Percentiles rank a stretch among this genome's conserved stretches.
Evolutionary conservation across 2,113 vertebrate genomes (phyloP).

Genomic region (Ciconia maguari): DNA sequence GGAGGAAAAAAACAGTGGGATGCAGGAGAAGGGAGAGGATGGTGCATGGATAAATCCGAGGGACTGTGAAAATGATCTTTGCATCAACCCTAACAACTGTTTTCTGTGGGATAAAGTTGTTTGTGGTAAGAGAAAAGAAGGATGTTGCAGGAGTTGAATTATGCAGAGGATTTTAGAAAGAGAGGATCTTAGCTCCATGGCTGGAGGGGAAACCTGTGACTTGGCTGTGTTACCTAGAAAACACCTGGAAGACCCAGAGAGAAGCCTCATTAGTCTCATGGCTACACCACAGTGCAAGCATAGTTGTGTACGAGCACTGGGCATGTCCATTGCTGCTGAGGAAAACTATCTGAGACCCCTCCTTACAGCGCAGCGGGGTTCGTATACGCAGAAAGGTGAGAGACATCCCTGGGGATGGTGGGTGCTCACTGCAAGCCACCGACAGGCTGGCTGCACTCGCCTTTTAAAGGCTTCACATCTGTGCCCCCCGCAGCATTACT

Average conservation of each 20-base stretch:
- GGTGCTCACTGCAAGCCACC: neutral
- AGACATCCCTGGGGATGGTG: neutral
- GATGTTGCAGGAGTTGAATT: neutral
- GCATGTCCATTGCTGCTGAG: neutral
- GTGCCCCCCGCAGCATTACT: neutral
- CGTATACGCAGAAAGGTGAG: neutral
- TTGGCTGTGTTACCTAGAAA: neutral
- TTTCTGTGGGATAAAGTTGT: neutral
- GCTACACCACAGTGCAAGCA: neutral
- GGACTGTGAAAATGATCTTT: neutral
- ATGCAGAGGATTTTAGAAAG: neutral
- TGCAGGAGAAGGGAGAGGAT: neutral
- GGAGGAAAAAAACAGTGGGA: neutral
- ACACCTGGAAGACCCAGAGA: neutral
- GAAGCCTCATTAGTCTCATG: neutral
- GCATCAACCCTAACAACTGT: neutral
- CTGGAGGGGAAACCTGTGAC: neutral
- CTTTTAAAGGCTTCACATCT: neutral
- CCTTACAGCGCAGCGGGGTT: neutral
- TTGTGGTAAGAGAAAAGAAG: neutral
- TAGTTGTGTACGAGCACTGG: accelerated
- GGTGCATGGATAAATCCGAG: neutral
- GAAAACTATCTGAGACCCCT: neutral
- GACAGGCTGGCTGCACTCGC: neutral
- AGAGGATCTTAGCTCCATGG: neutral